Conservation (phyloP, 2,797 vertebrate species). For the Cheirogaleus major region DNA sequence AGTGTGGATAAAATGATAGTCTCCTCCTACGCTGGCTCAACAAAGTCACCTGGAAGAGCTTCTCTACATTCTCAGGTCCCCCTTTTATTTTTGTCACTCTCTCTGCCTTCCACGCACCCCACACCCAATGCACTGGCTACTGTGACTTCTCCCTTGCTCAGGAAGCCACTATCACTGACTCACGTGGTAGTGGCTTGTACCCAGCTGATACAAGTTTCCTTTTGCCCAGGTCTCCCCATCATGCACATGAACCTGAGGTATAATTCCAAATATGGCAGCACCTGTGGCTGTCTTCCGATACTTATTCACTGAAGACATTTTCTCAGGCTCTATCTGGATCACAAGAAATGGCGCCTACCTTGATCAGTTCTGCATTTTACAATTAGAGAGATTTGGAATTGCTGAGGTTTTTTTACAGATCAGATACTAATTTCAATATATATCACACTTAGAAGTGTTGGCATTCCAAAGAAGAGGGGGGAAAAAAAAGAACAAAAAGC, state of each 20-base stretch:
- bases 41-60: neutral
- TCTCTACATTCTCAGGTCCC: neutral
- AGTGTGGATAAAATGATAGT: too few species aligned
- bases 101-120: neutral
- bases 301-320: neutral
- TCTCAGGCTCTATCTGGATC: neutral
- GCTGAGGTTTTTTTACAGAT: neutral
- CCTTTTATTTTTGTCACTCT: neutral
- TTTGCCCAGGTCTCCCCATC: neutral
- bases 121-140: neutral
- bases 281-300: fast-evolving
- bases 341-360: neutral
- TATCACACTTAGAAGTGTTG: neutral
- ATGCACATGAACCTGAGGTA: neutral
- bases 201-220: neutral
- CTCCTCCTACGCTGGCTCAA: fast-evolving
- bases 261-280: neutral
- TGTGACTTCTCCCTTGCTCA: neutral
- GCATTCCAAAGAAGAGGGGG: neutral
- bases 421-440: neutral
- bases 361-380: neutral
- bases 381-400: neutral
- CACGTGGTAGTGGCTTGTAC: too few species aligned
- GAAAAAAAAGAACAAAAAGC: neutral
- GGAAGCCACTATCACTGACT: neutral